Evolutionary conservation across 2,797 vertebrate genomes (phyloP), one percentile per base, ranked within the genome.

Genomic region (Propithecus deckenii): DNA sequence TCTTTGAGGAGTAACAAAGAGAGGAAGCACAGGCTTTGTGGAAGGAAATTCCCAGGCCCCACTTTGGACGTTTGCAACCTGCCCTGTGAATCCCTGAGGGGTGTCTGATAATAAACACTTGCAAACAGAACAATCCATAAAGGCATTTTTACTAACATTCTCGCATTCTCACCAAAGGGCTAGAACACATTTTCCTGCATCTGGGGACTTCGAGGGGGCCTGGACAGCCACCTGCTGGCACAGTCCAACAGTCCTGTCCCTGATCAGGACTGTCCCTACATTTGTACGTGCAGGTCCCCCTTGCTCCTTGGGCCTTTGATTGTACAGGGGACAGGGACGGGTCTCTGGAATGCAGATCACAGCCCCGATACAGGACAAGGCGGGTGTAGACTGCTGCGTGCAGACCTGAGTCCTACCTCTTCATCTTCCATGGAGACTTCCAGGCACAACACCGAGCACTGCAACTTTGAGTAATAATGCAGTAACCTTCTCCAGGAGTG

Each of bases 41-140:
- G 98, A 98, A 99, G 98, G 98, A 98, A 99, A 98, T 99, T 99
- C 98, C 98, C 98, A 99, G 96, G 95, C 98, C 98, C 93, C 80
- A 95, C 92, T 98, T 97, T 86, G 97, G 97, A 98, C 96, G 85
- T 98, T 89, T 76, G 67, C 98, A 98, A 98, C 94, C 80, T 96
- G 97, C 97, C 98, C 98, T 98, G 96, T 98, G 98, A 98, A 98
- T 95, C 91, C 97, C 97, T 98, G 92, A 98, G 96, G 98, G 97
- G 98, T 98, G 97, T 97, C 97, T 97, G 97, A 97, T 98, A 97
- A 98, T 97, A 98, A 98, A 98, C 97, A 98, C 93, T 97, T 20
- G 74, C 92, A 96, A 98, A 96, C 95, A 97, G 96, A 98, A 97
- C 97, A 97, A 95, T 84, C 92, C 88, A 80, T 71, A 95, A 96